A percentile compares a stretch with the other conserved stretches of the same genome.
phyloP scores from a whole-genome alignment of 2,888 invertebrate species.

The Alloplasta piceator region DNA sequence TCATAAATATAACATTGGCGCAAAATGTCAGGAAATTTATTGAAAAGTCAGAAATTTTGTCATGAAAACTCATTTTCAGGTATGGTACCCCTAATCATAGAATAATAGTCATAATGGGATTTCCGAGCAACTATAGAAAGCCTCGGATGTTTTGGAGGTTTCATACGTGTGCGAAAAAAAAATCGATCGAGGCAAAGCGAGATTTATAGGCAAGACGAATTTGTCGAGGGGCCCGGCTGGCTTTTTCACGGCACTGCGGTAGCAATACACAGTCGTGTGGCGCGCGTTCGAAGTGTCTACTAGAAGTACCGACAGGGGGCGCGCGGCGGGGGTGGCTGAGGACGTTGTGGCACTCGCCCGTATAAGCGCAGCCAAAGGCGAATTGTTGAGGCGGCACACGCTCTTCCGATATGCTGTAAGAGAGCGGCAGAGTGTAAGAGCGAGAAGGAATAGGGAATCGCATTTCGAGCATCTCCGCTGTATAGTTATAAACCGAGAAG shows the following conservation, averaged over 20 bases:
- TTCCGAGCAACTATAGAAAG: too few species aligned
- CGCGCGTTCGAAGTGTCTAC: constrained; percentile 57
- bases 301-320: constrained; percentile 36
- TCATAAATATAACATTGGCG: too few species aligned
- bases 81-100: too few species aligned
- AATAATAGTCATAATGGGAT: too few species aligned
- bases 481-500: constrained; percentile 30
- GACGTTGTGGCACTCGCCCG: constrained; percentile 29
- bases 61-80: too few species aligned
- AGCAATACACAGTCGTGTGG: constrained; percentile 40
- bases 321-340: constrained; percentile 50
- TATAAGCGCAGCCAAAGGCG: constrained; percentile 44
- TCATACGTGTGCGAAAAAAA: neutral
- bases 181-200: constrained; percentile 21
- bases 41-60: too few species aligned
- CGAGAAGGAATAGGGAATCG: constrained; percentile 46
- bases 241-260: constrained; percentile 60
- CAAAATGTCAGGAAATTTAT: too few species aligned
- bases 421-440: neutral
- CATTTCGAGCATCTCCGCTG: constrained; percentile 44
- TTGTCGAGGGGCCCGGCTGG: constrained; percentile 46
- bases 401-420: constrained; percentile 26
- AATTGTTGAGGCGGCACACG: constrained; percentile 50
- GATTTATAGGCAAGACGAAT: constrained; percentile 39
- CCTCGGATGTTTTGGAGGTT: too few species aligned